Percentiles rank a stretch among this genome's conserved stretches.
These are phyloP conservation scores for Prolemur simus DNA, from an alignment of 2,113 vertebrate genomes.

Conservation along the genomic window DNA sequence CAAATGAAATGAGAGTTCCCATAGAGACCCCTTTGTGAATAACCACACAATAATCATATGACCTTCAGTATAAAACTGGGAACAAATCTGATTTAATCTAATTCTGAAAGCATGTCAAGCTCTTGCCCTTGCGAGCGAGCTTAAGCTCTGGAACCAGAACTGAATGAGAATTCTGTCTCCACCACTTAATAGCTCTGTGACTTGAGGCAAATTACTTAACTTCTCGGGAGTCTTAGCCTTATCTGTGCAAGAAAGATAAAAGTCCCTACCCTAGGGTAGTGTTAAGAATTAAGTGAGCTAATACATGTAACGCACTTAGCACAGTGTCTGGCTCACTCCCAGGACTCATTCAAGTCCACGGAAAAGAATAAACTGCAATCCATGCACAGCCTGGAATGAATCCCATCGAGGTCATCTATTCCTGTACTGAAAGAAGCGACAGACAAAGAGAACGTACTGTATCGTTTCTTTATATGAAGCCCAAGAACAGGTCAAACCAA, in stretches of 20 bases:
- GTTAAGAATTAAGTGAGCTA: neutral
- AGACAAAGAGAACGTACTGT: neutral
- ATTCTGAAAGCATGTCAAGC: neutral
- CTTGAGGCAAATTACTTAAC: conserved; percentile 1
- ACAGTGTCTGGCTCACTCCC: neutral
- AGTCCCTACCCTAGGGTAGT: neutral
- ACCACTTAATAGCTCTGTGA: neutral
- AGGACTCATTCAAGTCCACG: neutral
- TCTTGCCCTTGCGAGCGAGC: neutral
- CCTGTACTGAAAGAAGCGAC: neutral
- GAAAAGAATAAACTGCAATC: neutral
- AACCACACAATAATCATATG: neutral
- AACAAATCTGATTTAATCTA: neutral
- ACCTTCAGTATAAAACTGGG: neutral
- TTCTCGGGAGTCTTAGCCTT: neutral
- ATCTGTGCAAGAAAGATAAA: neutral
- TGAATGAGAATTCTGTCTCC: neutral
- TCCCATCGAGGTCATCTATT: neutral
- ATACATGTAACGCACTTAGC: neutral
- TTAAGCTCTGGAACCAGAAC: neutral
- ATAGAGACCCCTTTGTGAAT: neutral
- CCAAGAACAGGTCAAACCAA: neutral
- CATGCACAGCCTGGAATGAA: neutral
- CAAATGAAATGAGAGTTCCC: neutral
- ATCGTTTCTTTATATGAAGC: neutral